Conservation (phyloP, 2,888 invertebrate species). For the Clepsis dumicolana region DNA sequence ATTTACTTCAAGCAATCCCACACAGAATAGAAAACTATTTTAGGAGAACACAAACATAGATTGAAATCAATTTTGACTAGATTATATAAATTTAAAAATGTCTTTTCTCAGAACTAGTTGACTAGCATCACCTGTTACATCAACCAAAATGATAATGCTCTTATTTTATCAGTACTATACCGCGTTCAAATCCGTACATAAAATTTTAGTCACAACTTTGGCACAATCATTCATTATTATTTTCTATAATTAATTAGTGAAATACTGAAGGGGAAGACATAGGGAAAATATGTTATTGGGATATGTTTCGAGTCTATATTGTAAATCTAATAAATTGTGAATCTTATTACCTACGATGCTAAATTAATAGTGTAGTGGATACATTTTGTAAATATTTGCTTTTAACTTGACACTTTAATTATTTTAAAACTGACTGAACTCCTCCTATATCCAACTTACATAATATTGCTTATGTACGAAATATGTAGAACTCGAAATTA, state of each 20-base stretch:
- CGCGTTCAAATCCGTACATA: slow-evolving; percentile 61
- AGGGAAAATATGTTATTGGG: slow-evolving; percentile 72
- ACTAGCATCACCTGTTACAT: slow-evolving; percentile 76
- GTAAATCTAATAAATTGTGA: slow-evolving; percentile 64
- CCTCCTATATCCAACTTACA: slow-evolving; percentile 46
- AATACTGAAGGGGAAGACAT: slow-evolving; percentile 84
- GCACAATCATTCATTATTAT: slow-evolving; percentile 74
- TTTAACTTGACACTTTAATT: slow-evolving; percentile 50
- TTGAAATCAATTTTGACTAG: slow-evolving; percentile 82
- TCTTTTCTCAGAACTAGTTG: slow-evolving; percentile 77
- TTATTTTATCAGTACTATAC: slow-evolving; percentile 55
- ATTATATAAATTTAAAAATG: slow-evolving; percentile 64
- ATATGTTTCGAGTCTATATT: slow-evolving; percentile 76
- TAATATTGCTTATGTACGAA: slow-evolving; percentile 49
- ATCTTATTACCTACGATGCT: slow-evolving; percentile 79
- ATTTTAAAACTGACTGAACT: slow-evolving; percentile 37
- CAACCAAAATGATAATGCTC: slow-evolving; percentile 57
- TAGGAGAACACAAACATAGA: slow-evolving; percentile 61
- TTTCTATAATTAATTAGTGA: slow-evolving; percentile 64
- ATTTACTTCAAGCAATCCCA: slow-evolving; percentile 73
- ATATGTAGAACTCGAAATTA: slow-evolving; percentile 51
- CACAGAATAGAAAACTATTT: slow-evolving; percentile 63
- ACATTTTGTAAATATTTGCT: slow-evolving; percentile 64
- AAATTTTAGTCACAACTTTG: slow-evolving; percentile 75
- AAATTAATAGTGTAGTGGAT: slow-evolving; percentile 75